Evolutionary conservation across 1,140 invertebrate genomes (phyloP).

Genomic region (Stegodyphus dumicola): DNA sequence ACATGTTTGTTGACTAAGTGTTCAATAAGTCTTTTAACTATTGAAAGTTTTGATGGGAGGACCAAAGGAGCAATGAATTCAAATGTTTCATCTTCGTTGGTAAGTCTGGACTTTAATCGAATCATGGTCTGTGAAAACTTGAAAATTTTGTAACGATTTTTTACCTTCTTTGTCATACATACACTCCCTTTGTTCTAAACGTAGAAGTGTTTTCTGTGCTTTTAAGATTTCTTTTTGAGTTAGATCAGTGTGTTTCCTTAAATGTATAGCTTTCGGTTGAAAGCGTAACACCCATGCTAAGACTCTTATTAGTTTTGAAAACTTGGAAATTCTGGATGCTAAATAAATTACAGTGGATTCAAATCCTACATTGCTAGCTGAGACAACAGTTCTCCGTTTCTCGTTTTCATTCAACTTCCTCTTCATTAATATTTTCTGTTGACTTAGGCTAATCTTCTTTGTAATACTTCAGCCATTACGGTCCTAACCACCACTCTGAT

Average conservation of each 20-base stretch:
- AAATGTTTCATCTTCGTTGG: conserved; percentile 18
- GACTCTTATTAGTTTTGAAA: too few species aligned
- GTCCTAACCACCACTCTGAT: conserved; percentile 22
- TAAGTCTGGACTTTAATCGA: conserved; percentile 19
- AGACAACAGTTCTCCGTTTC: conserved; percentile 1
- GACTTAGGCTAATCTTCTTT: conserved; percentile 26
- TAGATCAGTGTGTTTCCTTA: too few species aligned
- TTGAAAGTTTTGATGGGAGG: conserved; percentile 4
- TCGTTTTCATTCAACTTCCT: conserved; percentile 11
- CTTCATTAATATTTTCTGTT: conserved; percentile 12
- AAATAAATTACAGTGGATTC: too few species aligned
- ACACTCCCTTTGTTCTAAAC: conserved; percentile 10
- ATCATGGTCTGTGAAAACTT: conserved; percentile 16
- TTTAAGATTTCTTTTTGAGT: conserved; percentile 3
- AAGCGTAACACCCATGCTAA: neutral
- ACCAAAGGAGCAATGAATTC: conserved; percentile 13
- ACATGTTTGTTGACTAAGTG: conserved; percentile 2
- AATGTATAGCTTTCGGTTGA: too few species aligned
- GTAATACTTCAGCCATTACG: neutral
- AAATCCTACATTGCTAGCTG: too few species aligned
- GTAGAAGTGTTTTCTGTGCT: neutral
- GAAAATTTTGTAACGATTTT: conserved; percentile 16
- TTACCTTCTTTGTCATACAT: conserved; percentile 2
- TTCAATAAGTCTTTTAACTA: neutral
- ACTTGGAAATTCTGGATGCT: too few species aligned